Conservation (phyloP, 1,140 invertebrate species). For the Megalopta genalis region DNA sequence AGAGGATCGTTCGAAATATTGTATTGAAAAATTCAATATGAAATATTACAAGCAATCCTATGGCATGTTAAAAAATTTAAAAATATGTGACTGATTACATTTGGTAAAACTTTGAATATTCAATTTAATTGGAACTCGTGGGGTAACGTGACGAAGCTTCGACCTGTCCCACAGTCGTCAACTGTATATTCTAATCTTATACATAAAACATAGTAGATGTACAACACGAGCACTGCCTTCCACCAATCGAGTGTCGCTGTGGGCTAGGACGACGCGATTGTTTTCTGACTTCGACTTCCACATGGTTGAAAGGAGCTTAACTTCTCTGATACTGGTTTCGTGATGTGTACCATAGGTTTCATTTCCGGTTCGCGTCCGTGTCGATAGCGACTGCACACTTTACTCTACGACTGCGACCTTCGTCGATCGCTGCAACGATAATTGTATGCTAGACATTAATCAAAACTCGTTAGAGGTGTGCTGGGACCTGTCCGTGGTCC, state of each 20-base stretch:
- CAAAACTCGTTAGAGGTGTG: constrained; percentile 1
- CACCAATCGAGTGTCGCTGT: constrained; percentile 65
- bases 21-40: no score
- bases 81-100: no score
- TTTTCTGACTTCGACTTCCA: constrained; percentile 34
- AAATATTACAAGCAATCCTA: no score
- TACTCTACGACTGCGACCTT: constrained; percentile 10
- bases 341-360: neutral
- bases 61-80: no score
- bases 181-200: constrained; percentile 63
- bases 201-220: constrained; percentile 53
- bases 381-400: constrained; percentile 5
- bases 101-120: no score
- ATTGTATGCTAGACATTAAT: constrained; percentile 15
- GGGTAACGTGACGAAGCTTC: constrained; percentile 22
- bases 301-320: neutral
- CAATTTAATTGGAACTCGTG: no score
- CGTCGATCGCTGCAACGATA: constrained; percentile 18
- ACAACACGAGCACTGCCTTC: constrained; percentile 73
- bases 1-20: no score
- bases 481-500: neutral
- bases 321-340: neutral
- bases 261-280: constrained; percentile 62
- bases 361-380: constrained; percentile 16
- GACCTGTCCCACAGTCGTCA: constrained; percentile 62